Percentiles rank a stretch among this genome's conserved stretches.
Evolutionary conservation across 2,888 invertebrate species (phyloP).

Genomic region (Epistrophe eligans): DNA sequence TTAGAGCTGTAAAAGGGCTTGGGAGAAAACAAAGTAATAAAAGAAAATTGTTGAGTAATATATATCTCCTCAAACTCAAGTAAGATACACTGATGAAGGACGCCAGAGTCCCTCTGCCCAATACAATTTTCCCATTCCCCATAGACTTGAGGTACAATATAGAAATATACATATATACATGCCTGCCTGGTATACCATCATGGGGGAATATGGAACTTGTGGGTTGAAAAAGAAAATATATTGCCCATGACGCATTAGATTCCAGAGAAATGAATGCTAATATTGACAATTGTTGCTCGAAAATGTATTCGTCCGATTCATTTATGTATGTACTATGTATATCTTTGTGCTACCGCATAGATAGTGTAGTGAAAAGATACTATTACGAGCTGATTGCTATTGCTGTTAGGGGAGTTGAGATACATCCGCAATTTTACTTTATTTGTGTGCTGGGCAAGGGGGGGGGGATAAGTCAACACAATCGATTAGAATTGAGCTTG

Average conservation of each 20-base stretch:
- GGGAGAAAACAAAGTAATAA: constrained; percentile 25
- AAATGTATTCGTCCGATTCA: constrained; percentile 26
- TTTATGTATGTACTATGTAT: neutral
- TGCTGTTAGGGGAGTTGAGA: constrained; percentile 4
- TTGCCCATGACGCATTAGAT: constrained; percentile 12
- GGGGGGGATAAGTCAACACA: neutral
- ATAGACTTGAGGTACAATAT: too few species aligned
- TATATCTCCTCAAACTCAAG: constrained; percentile 1
- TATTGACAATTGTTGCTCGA: constrained; percentile 68
- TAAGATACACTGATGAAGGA: constrained; percentile 7
- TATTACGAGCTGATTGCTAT: constrained; percentile 8
- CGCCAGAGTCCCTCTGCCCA: neutral
- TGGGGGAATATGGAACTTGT: neutral
- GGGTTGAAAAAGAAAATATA: constrained; percentile 14
- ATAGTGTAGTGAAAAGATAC: constrained; percentile 6
- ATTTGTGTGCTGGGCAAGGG: neutral
- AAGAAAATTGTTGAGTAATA: constrained; percentile 33
- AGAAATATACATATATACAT: neutral
- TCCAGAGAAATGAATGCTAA: constrained; percentile 50
- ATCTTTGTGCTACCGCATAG: neutral
- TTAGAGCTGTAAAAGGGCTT: constrained; percentile 15
- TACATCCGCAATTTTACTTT: constrained; percentile 1
- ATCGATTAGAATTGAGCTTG: constrained; percentile 8
- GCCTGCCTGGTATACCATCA: neutral
- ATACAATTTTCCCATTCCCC: neutral